Evolutionary conservation across 2,888 invertebrate genomes (phyloP), one percentile per base, ranked within the genome.

Genomic region (Encarsia formosa): DNA sequence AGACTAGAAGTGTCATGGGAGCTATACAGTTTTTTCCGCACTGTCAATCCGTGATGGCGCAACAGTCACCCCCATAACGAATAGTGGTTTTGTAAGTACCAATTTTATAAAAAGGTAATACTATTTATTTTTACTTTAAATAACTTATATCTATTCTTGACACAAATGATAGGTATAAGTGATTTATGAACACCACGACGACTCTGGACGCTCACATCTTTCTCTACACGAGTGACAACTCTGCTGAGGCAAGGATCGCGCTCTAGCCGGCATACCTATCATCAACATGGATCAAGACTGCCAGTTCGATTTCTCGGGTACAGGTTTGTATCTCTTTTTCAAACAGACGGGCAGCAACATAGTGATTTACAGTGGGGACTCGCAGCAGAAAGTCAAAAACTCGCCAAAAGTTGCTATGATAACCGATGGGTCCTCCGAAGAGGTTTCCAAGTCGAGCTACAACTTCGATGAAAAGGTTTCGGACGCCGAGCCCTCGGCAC

Each of bases 311-410:
- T 59, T 64, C 1, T 4, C 63, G 1, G 61, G 63, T 8, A 63
- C 65, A 1, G 68, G 70, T 39, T 52, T 72, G 2, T 72, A 73
- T 0, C 71, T 71, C 0, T 67, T 65, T 43, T 54, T 72, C 8
- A 71, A 71, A 47, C 11, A 19, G 2, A n/a, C 18, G 11, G 18
- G 16, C 5, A 6, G 16, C 19, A 29, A 19, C 43, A 22, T 11
- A 6, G 20, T 4, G 13, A 41, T n/a, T 18, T n/a, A 9, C 29
- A 29, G 8, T 13, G 54, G 46, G 15, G 46, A 44, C 8, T 24
- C 38, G n/a, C 13, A 23, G n/a, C 26, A 15, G 5, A n/a, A n/a
- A n/a, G n/a, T n/a, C n/a, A n/a, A n/a, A n/a, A 18, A 40, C 6
- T 26, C 26, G 26, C 6, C 6, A 6, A 26, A 6, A 26, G 15